Evolutionary conservation across 2,888 invertebrate genomes (phyloP).

Genomic region (Caenorhabditis zanzibari): DNA sequence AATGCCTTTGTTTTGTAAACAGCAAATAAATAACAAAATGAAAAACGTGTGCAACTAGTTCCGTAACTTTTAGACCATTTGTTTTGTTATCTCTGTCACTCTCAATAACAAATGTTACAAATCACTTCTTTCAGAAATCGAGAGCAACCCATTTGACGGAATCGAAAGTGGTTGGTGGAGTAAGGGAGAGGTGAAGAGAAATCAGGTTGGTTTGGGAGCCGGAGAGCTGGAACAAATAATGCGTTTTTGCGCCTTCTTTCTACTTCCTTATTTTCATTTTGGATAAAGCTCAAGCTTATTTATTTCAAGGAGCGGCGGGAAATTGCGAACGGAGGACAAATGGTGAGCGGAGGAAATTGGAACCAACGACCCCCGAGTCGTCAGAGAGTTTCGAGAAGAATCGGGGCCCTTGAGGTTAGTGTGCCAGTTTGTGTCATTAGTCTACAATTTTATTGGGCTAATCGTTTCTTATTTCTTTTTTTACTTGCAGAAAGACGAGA

Average conservation of each 20-base stretch:
- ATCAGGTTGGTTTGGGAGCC: constrained; percentile 61
- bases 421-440: constrained; percentile 22
- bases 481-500: constrained; percentile 62
- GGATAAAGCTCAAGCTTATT: constrained; percentile 32
- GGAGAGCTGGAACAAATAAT: constrained; percentile 36
- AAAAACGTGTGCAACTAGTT: constrained; percentile 1
- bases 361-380: constrained; percentile 65
- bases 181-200: constrained; percentile 75
- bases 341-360: constrained; percentile 69
- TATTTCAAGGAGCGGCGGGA: constrained; percentile 69
- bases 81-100: constrained; percentile 5
- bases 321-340: constrained; percentile 69
- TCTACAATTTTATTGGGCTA: constrained; percentile 27
- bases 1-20: not conserved
- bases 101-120: constrained; percentile 19
- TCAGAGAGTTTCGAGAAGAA: constrained; percentile 57
- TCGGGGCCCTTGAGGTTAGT: constrained; percentile 58
- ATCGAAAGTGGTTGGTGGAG: constrained; percentile 75
- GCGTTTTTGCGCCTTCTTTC: constrained; percentile 9
- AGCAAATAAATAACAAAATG: not conserved
- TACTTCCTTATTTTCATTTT: constrained; percentile 6
- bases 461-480: constrained; percentile 18
- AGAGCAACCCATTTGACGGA: constrained; percentile 76
- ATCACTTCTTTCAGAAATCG: constrained; percentile 58
- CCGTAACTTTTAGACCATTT: constrained; percentile 11